Base-by-base conservation (phyloP, 1,140 invertebrate genomes). In the Pectinophora gossypiella region DNA sequence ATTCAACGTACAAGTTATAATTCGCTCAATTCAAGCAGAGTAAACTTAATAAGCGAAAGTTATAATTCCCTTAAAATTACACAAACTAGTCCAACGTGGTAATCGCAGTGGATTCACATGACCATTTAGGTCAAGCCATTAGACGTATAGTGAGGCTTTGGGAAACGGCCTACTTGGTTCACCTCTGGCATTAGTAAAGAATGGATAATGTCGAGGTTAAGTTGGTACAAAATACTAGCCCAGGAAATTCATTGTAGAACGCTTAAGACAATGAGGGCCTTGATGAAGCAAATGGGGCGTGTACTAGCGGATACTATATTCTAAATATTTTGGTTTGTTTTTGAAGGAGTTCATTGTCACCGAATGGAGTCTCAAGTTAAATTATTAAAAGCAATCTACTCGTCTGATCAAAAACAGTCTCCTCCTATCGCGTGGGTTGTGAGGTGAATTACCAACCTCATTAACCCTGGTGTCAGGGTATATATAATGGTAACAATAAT, bases 41-140 rank as follows among this genome's bases (percentile, higher is more conserved):
- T n/a, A n/a, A n/a, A n/a, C n/a, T n/a, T 43, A 45, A 20, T n/a
- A 2, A 40, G 43, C 9, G 55, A 42, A 51, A 47, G 23, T 42
- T 27, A 23, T 49, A 58, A 53, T 58, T 43, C 35, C 47, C 23
- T 27, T 15, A 52, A 38, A 61, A 61, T 61, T 59, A 59, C 32
- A 35, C 44, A 59, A 62, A 59, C n/a, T 59, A 48, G 55, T 15
- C 23, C 50, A 21, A 44, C 56, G 61, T 60, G 54, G 55, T 50
- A 48, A 15, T 48, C 4, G 19, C 51, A 44, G 32, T 49, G 54
- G 51, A 59, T 62, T 63, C 54, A 51, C 48, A 57, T 43, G 40
- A 51, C 22, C 45, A 68, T 65, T 65, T 55, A 51, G 66, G 66
- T 59, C 62, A 63, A 55, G 43, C 54, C 47, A 55, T 59, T 56